Percentiles rank a stretch among this genome's conserved stretches.
These are phyloP conservation scores for Leucoma salicis DNA, from an alignment of 2,888 invertebrate genomes.

Conservation along the genomic window DNA sequence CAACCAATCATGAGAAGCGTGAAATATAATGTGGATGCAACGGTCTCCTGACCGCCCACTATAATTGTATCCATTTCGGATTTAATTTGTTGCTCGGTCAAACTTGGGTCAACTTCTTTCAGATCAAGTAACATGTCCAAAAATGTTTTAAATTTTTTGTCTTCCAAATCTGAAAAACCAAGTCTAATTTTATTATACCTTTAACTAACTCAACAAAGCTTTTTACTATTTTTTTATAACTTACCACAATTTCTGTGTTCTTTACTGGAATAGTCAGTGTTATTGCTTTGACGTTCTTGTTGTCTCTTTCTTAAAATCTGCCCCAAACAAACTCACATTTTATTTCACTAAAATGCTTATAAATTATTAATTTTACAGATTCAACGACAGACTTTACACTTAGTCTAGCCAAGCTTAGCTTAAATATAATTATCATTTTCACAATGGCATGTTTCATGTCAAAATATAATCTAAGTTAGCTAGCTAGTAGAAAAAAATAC, in stretches of 20 bases:
- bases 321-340: not conserved
- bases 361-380: too few relatives aligned
- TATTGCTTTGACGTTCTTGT: slow-evolving; percentile 21
- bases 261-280: not conserved
- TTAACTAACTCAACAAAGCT: not conserved
- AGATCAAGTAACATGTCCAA: slow-evolving; percentile 78
- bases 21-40: slow-evolving; percentile 60
- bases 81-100: slow-evolving; percentile 74
- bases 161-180: slow-evolving; percentile 20
- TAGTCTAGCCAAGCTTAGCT: too few relatives aligned
- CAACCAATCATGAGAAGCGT: slow-evolving; percentile 61
- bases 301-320: slow-evolving; percentile 46
- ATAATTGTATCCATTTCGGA: slow-evolving; percentile 83
- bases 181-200: not conserved
- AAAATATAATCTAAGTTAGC: too few relatives aligned
- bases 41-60: slow-evolving; percentile 79
- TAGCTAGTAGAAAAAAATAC: slow-evolving; percentile 10
- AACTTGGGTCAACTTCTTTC: slow-evolving; percentile 54
- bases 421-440: too few relatives aligned
- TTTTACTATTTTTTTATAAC: not conserved
- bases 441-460: too few relatives aligned
- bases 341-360: too few relatives aligned
- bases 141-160: slow-evolving; percentile 64
- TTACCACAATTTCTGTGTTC: slow-evolving; percentile 24
- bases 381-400: too few relatives aligned